Conservation (phyloP, 2,113 vertebrate species). For the Pleuronectes platessa region DNA sequence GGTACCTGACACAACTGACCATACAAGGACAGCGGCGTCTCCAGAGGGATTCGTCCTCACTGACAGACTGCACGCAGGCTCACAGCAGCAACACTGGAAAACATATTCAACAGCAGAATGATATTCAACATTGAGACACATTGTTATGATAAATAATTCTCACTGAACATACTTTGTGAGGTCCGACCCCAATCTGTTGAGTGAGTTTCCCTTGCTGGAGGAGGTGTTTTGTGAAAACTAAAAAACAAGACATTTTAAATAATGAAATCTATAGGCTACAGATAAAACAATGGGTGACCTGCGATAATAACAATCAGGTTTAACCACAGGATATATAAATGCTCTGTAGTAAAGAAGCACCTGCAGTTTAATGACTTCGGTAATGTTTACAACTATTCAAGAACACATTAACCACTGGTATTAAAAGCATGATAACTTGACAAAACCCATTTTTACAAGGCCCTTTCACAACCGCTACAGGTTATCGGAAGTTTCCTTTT, state of each 20-base stretch:
- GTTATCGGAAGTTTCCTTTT: neutral
- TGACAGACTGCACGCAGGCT: slow-evolving; percentile 14
- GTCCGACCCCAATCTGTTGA: neutral
- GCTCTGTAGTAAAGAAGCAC: too few species aligned
- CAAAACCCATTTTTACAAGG: too few species aligned
- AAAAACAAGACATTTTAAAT: too few species aligned
- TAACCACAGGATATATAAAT: neutral
- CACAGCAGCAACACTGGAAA: neutral
- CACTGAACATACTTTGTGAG: neutral
- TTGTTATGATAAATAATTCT: neutral
- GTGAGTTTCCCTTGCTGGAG: neutral
- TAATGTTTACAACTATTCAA: neutral
- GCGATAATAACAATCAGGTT: neutral
- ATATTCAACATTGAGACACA: neutral
- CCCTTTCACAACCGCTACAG: too few species aligned
- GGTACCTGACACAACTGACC: slow-evolving; percentile 31
- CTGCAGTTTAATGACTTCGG: neutral
- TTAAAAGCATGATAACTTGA: neutral
- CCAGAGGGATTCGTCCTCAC: neutral
- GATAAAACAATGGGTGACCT: neutral
- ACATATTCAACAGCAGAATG: neutral
- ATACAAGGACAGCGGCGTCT: slow-evolving; percentile 44
- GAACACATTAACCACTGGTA: neutral
- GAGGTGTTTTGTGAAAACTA: too few species aligned
- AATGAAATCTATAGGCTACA: neutral